Conservation (phyloP, 2,888 invertebrate species). For the Oasisia sp. region DNA sequence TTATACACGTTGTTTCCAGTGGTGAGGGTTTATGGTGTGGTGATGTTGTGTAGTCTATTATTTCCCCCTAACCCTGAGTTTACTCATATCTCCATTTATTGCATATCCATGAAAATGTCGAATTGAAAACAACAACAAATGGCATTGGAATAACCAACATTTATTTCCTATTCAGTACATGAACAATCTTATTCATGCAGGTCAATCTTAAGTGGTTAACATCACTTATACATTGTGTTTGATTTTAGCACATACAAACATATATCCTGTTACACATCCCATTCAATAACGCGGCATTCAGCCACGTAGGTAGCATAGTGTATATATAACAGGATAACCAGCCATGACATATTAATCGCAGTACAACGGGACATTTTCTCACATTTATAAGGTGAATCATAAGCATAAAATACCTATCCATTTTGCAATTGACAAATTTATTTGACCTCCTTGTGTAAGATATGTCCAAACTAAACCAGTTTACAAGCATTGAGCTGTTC, state of each 20-base stretch:
- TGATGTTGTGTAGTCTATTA: background rate
- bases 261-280: background rate
- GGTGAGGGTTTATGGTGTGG: background rate
- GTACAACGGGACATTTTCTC: background rate
- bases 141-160: background rate
- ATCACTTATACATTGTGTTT: background rate
- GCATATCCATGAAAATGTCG: background rate
- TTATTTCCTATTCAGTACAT: background rate
- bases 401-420: too few species aligned
- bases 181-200: background rate
- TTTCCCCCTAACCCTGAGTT: background rate
- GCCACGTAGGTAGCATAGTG: background rate
- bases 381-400: background rate
- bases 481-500: background rate
- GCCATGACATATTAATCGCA: background rate
- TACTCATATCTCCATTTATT: background rate
- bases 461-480: background rate
- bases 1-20: too few species aligned
- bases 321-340: background rate
- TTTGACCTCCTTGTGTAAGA: background rate
- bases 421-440: too few species aligned
- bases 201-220: too few species aligned
- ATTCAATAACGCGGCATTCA: background rate
- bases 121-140: background rate
- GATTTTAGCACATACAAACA: background rate